Evolutionary conservation across 2,113 vertebrate species (phyloP).

Genomic region (Macheiramphus alcinus): DNA sequence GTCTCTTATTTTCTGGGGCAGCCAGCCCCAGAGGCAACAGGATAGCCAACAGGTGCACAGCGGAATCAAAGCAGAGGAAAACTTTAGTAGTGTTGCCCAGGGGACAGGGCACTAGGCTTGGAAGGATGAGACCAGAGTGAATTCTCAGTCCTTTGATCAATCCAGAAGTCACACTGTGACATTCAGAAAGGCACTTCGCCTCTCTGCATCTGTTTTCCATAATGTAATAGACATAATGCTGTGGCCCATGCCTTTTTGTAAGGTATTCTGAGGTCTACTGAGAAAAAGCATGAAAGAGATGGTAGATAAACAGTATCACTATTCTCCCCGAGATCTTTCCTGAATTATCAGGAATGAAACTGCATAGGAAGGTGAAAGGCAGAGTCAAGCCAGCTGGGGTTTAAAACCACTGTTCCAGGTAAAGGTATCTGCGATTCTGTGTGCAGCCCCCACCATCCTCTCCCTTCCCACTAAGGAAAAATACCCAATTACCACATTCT

Average conservation of each 20-base stretch:
- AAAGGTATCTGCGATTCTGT: neutral
- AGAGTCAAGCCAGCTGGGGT: neutral
- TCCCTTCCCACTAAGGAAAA: neutral
- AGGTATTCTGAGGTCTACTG: neutral
- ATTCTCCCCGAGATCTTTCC: neutral
- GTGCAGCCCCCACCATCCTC: neutral
- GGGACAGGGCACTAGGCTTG: neutral
- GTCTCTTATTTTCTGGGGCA: neutral
- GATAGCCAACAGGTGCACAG: neutral
- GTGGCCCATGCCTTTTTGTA: neutral
- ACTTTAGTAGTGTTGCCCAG: neutral
- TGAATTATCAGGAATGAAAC: neutral
- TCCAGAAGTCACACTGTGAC: neutral
- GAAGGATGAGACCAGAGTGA: neutral
- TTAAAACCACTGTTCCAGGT: neutral
- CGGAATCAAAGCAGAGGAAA: neutral
- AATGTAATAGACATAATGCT: neutral
- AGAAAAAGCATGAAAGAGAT: neutral
- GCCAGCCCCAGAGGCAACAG: neutral
- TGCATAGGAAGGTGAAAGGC: neutral
- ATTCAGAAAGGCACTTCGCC: neutral
- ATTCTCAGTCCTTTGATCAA: neutral
- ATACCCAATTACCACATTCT: neutral
- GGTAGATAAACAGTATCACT: neutral
- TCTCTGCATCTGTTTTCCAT: neutral